A percentile compares a stretch with the other conserved stretches of the same genome.
These are phyloP conservation scores for Periphyllus acericola DNA, from an alignment of 2,888 invertebrate genomes.

Conservation along the genomic window DNA sequence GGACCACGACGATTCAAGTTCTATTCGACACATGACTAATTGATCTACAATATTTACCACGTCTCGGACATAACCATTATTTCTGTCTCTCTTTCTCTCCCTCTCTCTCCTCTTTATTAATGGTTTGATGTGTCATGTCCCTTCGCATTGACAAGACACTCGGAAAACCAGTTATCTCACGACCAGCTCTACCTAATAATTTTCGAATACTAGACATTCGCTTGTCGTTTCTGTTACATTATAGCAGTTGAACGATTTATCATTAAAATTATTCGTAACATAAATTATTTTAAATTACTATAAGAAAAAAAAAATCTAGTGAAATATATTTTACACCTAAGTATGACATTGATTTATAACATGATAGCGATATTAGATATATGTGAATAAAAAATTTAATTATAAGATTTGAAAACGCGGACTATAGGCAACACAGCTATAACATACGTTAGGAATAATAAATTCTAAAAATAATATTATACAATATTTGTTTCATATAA, in stretches of 20 bases:
- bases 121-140: conserved; percentile 5
- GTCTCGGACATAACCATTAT: neutral
- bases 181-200: neutral
- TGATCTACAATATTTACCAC: conserved; percentile 1
- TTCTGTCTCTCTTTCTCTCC: too few relatives aligned
- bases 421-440: too few relatives aligned
- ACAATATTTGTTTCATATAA: too few relatives aligned
- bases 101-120: neutral
- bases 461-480: too few relatives aligned
- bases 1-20: neutral
- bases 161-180: conserved; percentile 28
- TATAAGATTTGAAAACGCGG: neutral
- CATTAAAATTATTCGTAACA: neutral
- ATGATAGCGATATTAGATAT: neutral
- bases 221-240: neutral
- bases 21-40: neutral
- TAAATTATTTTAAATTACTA: neutral
- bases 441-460: too few relatives aligned
- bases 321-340: neutral
- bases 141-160: neutral
- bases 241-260: neutral
- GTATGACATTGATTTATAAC: neutral
- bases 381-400: neutral
- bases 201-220: neutral
- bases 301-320: neutral